These are phyloP conservation scores for Turnix velox DNA, from an alignment of 2,113 vertebrate genomes.

Conservation along the genomic window DNA sequence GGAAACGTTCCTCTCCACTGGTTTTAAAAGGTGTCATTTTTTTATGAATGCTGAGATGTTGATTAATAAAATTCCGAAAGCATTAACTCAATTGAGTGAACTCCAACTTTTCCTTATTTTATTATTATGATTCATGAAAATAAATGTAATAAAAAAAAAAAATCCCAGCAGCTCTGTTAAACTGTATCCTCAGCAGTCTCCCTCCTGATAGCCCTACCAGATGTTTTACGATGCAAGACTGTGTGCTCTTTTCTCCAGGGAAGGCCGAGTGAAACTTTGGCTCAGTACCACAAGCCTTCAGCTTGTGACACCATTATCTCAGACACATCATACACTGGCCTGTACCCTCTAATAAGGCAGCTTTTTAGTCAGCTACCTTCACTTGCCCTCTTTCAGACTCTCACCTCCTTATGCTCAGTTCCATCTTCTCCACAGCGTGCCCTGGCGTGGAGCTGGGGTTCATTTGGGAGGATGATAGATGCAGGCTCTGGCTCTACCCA, in stretches of 20 bases:
- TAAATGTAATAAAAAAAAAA: conserved; percentile 70
- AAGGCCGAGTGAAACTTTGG: conserved; percentile 49
- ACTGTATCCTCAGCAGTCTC: conserved; percentile 61
- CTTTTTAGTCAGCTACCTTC: neutral
- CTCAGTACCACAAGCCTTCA: neutral
- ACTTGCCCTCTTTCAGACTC: neutral
- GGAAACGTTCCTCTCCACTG: conserved; percentile 66
- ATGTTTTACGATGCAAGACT: conserved; percentile 67
- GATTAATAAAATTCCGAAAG: conserved; percentile 79
- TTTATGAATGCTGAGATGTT: conserved; percentile 73
- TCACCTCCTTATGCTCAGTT: neutral
- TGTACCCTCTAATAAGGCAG: neutral
- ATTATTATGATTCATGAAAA: conserved; percentile 64
- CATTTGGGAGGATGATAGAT: neutral
- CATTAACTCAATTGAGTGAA: conserved; percentile 74
- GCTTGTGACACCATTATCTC: neutral
- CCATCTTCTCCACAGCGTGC: rapidly evolving
- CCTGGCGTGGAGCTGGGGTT: neutral
- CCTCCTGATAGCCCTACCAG: conserved; percentile 69
- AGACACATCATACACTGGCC: neutral
- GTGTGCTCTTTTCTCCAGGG: conserved; percentile 29
- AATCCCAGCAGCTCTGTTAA: conserved; percentile 74
- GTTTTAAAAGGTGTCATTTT: conserved; percentile 76
- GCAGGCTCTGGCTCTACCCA: neutral
- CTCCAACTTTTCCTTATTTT: conserved; percentile 59